Conservation (phyloP, 2,113 vertebrate species). For the Triplophysa siluroides region DNA sequence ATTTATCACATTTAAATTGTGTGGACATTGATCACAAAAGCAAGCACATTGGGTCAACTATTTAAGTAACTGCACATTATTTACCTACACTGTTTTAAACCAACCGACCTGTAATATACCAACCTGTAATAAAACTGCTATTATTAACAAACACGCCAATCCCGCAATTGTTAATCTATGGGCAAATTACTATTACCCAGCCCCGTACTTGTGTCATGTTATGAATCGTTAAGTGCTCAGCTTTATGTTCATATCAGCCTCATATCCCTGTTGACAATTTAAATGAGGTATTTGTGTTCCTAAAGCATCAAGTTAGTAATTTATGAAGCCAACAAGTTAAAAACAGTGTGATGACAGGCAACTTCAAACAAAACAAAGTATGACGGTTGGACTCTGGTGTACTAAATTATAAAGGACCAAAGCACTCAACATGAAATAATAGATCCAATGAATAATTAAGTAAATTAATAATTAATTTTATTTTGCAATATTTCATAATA, state of each 20-base stretch:
- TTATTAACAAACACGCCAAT: neutral
- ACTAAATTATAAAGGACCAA: too few species aligned
- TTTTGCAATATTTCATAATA: too few species aligned
- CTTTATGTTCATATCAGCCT: too few species aligned
- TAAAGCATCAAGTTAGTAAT: constrained; percentile 11
- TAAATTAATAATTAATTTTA: too few species aligned
- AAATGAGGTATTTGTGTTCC: neutral
- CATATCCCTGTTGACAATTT: too few species aligned
- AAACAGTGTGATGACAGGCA: constrained; percentile 14
- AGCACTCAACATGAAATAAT: too few species aligned
- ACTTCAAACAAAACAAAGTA: neutral
- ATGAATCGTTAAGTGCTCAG: neutral
- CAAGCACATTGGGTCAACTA: neutral
- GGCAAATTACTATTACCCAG: constrained; percentile 4
- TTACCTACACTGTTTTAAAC: neutral
- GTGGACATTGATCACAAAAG: neutral
- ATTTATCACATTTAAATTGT: neutral
- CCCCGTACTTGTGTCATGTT: neutral
- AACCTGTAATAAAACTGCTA: constrained; percentile 16
- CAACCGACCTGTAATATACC: constrained; percentile 8
- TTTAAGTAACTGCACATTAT: neutral
- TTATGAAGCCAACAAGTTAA: constrained; percentile 3
- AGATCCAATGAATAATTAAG: too few species aligned
- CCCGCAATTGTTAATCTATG: neutral
- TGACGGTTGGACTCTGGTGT: neutral